Evolutionary conservation across 2,888 invertebrate species (phyloP).

Genomic region (Petrolisthes cinctipes): DNA sequence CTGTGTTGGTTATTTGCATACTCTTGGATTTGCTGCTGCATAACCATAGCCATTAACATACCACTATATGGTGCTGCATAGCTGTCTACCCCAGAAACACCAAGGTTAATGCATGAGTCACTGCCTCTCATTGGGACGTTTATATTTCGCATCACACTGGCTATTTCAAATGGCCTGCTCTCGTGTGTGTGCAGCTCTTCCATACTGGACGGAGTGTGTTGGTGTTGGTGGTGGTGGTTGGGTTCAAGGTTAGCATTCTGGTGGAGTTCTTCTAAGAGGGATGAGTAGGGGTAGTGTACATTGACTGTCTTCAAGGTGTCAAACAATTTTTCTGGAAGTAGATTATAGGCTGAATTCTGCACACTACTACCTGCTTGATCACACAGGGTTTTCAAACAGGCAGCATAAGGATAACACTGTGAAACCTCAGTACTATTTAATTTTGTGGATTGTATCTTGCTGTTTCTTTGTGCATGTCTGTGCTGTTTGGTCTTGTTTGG

Average conservation of each 20-base stretch:
- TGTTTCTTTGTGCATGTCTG: background rate
- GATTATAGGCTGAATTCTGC: background rate
- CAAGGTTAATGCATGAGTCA: background rate
- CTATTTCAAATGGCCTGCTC: conserved; percentile 15
- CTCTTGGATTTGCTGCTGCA: conserved; percentile 25
- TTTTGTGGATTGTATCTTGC: background rate
- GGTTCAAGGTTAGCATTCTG: conserved; percentile 20
- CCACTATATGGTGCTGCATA: conserved; percentile 34
- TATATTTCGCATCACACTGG: conserved; percentile 43
- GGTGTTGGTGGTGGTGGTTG: background rate
- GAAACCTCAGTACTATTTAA: background rate
- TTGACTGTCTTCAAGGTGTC: conserved; percentile 22
- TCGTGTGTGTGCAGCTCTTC: background rate
- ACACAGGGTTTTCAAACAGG: conserved; percentile 46
- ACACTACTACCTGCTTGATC: conserved; percentile 32
- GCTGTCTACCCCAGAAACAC: background rate
- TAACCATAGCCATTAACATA: conserved; percentile 28
- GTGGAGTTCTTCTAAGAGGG: conserved; percentile 50
- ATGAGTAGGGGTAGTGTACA: conserved; percentile 46
- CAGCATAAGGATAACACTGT: conserved; percentile 41
- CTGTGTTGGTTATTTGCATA: conserved; percentile 1
- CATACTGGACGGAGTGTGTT: conserved; percentile 27
- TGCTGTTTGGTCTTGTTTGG: background rate
- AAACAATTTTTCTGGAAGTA: conserved; percentile 32
- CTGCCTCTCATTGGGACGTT: conserved; percentile 11